A percentile compares a stretch with the other conserved stretches of the same genome.
These are phyloP conservation scores for Pheosia gnoma DNA, from an alignment of 2,888 invertebrate species.

Conservation along the genomic window DNA sequence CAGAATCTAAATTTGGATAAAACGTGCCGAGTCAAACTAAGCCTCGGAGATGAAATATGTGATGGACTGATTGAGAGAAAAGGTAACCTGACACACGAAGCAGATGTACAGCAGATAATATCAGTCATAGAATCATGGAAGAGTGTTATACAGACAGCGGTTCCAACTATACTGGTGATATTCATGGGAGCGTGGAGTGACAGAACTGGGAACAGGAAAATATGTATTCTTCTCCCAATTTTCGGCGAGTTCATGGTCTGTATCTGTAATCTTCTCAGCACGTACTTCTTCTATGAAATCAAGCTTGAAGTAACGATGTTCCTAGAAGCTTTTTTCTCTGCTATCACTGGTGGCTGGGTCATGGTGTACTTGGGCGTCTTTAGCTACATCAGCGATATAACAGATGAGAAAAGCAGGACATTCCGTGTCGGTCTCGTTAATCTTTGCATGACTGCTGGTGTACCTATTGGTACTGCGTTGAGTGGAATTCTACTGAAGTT, in stretches of 20 bases:
- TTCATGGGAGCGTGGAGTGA: constrained; percentile 86
- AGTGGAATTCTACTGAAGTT: constrained; percentile 78
- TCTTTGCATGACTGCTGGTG: constrained; percentile 83
- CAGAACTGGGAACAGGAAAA: constrained; percentile 81
- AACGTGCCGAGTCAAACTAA: constrained; percentile 66
- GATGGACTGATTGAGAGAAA: constrained; percentile 60
- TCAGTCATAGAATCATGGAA: constrained; percentile 82
- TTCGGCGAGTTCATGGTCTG: constrained; percentile 79
- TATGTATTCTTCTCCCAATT: constrained; percentile 83
- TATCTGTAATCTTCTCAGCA: constrained; percentile 77
- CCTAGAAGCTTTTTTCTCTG: constrained; percentile 80
- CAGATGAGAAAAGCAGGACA: constrained; percentile 81
- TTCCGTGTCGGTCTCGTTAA: constrained; percentile 85
- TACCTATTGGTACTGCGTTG: constrained; percentile 82
- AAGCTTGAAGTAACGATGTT: constrained; percentile 82
- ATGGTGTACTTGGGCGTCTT: constrained; percentile 83
- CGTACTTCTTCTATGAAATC: constrained; percentile 79
- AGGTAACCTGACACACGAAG: constrained; percentile 86
- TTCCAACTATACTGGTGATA: constrained; percentile 81
- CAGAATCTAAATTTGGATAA: constrained; percentile 77
- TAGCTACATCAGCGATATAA: constrained; percentile 85
- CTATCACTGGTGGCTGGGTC: constrained; percentile 82
- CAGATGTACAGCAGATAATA: constrained; percentile 83
- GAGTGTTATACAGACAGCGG: constrained; percentile 80
- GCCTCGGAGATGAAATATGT: constrained; percentile 65